Evolutionary conservation across 1,140 invertebrate genomes (phyloP), one percentile per base, ranked within the genome.

Genomic region (Bactericera cockerelli): DNA sequence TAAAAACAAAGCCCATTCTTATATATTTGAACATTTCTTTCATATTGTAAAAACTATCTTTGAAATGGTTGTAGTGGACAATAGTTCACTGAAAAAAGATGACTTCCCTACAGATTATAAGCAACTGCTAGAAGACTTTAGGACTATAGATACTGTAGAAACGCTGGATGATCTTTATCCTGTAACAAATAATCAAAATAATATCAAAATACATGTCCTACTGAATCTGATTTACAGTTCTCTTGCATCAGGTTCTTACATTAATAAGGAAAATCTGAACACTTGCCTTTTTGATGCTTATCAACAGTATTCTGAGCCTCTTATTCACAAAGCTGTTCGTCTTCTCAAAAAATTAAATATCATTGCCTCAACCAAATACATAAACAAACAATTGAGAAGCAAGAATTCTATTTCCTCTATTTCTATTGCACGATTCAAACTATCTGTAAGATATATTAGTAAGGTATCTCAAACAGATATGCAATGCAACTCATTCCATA

Each of bases 31-130:
- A n/a, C n/a, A n/a, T n/a, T n/a, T n/a, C n/a, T n/a, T n/a, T n/a
- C n/a, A n/a, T n/a, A n/a, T n/a, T n/a, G n/a, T n/a, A n/a, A n/a
- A n/a, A n/a, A n/a, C n/a, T n/a, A n/a, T n/a, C n/a, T n/a, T n/a
- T n/a, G n/a, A n/a, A n/a, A n/a, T n/a, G n/a, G n/a, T n/a, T n/a
- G n/a, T n/a, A n/a, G n/a, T n/a, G n/a, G n/a, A 64, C 60, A 61
- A 65, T 63, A 62, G 63, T 64, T 62, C 62, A 58, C 26, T 25
- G 33, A 53, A 59, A 53, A 61, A 38, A 63, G 56, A 57, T 26
- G 39, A 57, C 55, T 38, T 57, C 31, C 56, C 19, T 54, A 8
- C 49, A 13, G 24, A n/a, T 54, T 54, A 54, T 54, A 10, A 21
- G 10, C 10, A 54, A 11, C 56, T 36, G 36, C 54, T 61, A 36